Evolutionary conservation across 2,797 vertebrate species (phyloP).

Genomic region (Acrossocheilus wenchowensis): DNA sequence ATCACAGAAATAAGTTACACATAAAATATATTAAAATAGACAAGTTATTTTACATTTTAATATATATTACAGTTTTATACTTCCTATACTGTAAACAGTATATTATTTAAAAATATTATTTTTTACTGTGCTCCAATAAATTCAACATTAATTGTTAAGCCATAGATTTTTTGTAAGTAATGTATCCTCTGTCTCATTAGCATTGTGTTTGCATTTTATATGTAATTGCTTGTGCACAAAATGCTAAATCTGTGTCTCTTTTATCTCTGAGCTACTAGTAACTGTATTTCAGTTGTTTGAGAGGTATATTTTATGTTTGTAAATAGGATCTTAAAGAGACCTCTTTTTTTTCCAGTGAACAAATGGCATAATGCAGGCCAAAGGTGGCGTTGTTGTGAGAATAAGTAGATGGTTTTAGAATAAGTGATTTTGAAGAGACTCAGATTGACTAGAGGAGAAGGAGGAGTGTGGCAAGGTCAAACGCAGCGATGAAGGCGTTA

Average conservation of each 20-base stretch:
- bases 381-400: neutral
- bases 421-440: slow-evolving; percentile 25
- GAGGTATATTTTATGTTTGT: neutral
- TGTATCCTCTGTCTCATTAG: no score
- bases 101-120: neutral
- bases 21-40: neutral
- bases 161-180: neutral
- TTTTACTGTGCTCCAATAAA: neutral
- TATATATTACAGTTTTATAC: neutral
- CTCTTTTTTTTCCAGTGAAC: neutral
- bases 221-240: no score
- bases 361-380: slow-evolving; percentile 12
- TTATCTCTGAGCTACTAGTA: neutral
- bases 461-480: slow-evolving; percentile 31
- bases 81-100: neutral
- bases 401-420: slow-evolving; percentile 21
- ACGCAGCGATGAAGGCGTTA: slow-evolving; percentile 1
- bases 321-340: neutral
- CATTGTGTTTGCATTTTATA: no score
- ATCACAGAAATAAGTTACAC: no score
- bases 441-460: neutral
- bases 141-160: neutral
- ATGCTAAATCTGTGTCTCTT: no score
- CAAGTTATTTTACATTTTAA: neutral
- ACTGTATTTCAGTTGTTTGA: slow-evolving; percentile 6